Percentiles rank a stretch among this genome's conserved stretches.
Evolutionary conservation across 2,113 vertebrate species (phyloP).

Genomic region (Mastomys coucha): DNA sequence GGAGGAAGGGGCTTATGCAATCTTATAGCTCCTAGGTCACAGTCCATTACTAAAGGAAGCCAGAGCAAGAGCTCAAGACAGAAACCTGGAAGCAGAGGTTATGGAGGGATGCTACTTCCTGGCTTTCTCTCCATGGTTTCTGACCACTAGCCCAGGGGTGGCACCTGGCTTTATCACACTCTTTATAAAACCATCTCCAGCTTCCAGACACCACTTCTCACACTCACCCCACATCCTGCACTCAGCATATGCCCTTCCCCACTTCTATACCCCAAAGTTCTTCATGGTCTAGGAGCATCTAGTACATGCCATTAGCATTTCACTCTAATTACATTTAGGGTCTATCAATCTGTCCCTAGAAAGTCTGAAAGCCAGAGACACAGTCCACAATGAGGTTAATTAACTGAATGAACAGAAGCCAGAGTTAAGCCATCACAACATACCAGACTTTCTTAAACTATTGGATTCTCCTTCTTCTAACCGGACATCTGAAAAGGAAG

Average conservation of each 20-base stretch:
- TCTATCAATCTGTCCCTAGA: neutral
- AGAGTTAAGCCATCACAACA: constrained; percentile 43
- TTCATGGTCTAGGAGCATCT: neutral
- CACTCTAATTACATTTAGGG: neutral
- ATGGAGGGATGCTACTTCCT: neutral
- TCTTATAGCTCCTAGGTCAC: neutral
- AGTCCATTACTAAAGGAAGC: neutral
- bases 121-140: neutral
- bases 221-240: neutral
- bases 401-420: constrained; percentile 17
- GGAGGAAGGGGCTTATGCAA: neutral
- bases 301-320: neutral
- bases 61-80: neutral
- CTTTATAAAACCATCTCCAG: neutral
- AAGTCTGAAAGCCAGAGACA: neutral
- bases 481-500: constrained; percentile 93
- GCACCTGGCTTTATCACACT: neutral
- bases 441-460: constrained; percentile 91
- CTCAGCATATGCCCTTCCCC: neutral
- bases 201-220: neutral
- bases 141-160: neutral
- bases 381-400: neutral
- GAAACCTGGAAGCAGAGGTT: neutral
- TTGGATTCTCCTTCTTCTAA: constrained; percentile 91
- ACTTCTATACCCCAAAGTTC: neutral